Conservation (phyloP, 2,113 vertebrate genomes). For the Jaculus jaculus region DNA sequence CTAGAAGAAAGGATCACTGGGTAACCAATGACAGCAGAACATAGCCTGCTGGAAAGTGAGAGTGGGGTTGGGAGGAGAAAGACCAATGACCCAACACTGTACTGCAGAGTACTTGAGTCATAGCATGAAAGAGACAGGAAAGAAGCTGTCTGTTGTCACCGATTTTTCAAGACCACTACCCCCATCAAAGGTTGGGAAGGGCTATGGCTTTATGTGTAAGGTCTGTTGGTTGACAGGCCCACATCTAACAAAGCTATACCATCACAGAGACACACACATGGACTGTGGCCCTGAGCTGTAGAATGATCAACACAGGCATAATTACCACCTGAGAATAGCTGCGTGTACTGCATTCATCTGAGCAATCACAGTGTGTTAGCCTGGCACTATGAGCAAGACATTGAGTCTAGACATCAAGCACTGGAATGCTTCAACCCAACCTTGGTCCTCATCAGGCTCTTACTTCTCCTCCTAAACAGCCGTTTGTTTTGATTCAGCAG, state of each 20-base stretch:
- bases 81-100: background rate
- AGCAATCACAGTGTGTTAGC: background rate
- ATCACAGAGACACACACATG: background rate
- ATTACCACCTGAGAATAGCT: background rate
- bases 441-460: background rate
- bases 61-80: rapidly evolving
- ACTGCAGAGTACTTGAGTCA: rapidly evolving
- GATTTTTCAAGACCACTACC: background rate
- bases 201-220: background rate
- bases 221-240: background rate
- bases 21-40: background rate
- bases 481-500: background rate
- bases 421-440: background rate
- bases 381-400: too few relatives aligned
- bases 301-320: background rate
- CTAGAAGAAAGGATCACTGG: background rate
- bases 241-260: background rate
- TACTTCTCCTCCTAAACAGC: background rate
- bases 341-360: too few relatives aligned
- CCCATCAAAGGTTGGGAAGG: background rate
- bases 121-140: background rate
- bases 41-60: background rate
- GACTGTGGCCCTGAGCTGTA: background rate
- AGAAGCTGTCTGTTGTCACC: rapidly evolving
- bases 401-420: background rate